phyloP scores from a whole-genome alignment of 2,113 vertebrate genomes.

The Nicator chloris region DNA sequence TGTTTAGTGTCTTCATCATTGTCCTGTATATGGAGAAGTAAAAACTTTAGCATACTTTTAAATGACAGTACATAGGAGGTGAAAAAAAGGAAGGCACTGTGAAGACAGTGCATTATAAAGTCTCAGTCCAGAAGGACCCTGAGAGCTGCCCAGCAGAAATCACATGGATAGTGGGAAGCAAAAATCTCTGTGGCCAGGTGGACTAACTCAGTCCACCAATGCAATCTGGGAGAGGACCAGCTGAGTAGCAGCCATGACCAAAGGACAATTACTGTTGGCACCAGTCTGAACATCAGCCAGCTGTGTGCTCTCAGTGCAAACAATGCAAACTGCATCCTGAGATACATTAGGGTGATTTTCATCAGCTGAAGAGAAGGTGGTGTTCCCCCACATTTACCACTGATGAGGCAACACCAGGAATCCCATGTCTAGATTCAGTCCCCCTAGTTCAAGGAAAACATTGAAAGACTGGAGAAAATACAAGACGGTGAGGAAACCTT shows the following conservation, averaged over 20 bases:
- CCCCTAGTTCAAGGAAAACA: background rate
- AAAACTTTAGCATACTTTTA: background rate
- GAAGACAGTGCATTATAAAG: background rate
- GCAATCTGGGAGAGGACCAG: background rate
- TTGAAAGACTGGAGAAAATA: background rate
- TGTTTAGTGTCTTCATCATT: background rate
- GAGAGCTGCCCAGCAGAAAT: background rate
- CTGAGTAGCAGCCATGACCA: background rate
- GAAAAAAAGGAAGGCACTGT: background rate
- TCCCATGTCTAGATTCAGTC: background rate
- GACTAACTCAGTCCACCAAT: background rate
- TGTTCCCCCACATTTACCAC: background rate
- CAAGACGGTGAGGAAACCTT: background rate
- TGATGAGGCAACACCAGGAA: background rate
- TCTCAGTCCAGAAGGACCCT: background rate
- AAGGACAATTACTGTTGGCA: background rate
- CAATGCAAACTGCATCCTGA: background rate
- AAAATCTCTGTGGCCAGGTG: background rate
- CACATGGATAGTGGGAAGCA: background rate
- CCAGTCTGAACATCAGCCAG: background rate
- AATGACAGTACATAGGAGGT: background rate
- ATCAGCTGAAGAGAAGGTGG: background rate
- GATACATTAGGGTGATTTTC: background rate
- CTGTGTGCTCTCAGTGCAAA: background rate
- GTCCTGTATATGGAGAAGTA: background rate